Percentiles rank a stretch among this genome's conserved stretches.
Evolutionary conservation across 1,140 invertebrate genomes (phyloP).

Genomic region (Pomacea maculata): DNA sequence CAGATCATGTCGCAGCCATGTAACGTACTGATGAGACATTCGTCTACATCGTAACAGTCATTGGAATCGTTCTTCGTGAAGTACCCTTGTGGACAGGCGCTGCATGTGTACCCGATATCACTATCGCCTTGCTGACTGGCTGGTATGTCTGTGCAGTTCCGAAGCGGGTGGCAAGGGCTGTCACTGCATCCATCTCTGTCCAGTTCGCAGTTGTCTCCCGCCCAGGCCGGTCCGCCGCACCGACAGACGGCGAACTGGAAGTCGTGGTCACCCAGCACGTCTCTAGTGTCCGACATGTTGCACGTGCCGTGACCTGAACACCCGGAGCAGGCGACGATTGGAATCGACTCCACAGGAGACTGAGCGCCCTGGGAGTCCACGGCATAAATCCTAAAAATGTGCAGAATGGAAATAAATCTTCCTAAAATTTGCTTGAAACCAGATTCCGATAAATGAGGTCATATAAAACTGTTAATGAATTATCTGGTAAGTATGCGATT

Average conservation of each 20-base stretch:
- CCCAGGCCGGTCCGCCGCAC: conserved; percentile 23
- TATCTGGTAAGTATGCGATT: too few species aligned
- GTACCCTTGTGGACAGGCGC: conserved; percentile 20
- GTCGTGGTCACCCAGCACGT: background rate
- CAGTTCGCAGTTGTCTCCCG: conserved; percentile 21
- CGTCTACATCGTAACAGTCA: conserved; percentile 17
- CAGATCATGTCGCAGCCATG: conserved; percentile 24
- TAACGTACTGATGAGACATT: conserved; percentile 67
- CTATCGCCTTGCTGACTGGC: conserved; percentile 11
- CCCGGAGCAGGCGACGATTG: conserved; percentile 23
- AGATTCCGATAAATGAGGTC: too few species aligned
- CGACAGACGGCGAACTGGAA: conserved; percentile 19
- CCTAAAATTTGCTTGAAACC: too few species aligned
- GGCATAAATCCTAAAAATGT: conserved; percentile 22
- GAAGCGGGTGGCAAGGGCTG: conserved; percentile 16
- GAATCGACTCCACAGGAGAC: conserved; percentile 19
- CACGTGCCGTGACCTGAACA: conserved; percentile 30
- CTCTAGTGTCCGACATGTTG: too few species aligned
- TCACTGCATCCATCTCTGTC: conserved; percentile 29
- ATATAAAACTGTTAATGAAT: too few species aligned
- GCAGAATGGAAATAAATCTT: background rate
- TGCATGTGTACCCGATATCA: conserved; percentile 11
- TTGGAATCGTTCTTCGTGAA: background rate
- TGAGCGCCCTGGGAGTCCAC: conserved; percentile 13
- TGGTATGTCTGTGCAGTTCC: conserved; percentile 22